Evolutionary conservation across 2,113 vertebrate species (phyloP).

Genomic region (Pluvialis apricaria): DNA sequence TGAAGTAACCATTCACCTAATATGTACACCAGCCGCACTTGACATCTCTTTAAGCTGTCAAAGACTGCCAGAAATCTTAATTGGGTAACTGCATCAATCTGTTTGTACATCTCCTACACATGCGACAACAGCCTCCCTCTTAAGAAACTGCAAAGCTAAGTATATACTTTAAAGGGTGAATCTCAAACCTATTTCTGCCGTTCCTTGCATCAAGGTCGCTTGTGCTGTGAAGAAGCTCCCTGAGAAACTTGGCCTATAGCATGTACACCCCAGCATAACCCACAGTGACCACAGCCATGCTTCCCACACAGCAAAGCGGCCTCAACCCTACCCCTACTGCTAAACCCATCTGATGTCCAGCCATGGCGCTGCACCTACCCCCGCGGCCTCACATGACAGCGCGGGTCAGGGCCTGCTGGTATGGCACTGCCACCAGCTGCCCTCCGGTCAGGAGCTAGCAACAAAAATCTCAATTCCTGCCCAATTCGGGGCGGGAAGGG

Average conservation of each 20-base stretch:
- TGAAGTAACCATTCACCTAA: neutral
- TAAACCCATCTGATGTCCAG: fast-evolving
- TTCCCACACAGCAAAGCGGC: neutral
- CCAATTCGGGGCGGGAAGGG: neutral
- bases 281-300: fast-evolving
- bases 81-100: neutral
- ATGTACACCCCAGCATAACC: neutral
- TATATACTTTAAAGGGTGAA: neutral
- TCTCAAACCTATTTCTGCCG: neutral
- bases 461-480: neutral
- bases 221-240: neutral
- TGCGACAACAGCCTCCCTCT: neutral
- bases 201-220: neutral
- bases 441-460: neutral
- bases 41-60: neutral
- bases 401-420: neutral
- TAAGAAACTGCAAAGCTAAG: neutral
- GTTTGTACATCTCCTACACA: slow-evolving; percentile 47
- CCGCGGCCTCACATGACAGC: neutral
- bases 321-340: fast-evolving
- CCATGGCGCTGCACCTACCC: fast-evolving
- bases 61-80: neutral
- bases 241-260: neutral
- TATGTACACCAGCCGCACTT: neutral
- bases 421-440: neutral